Base-by-base conservation (phyloP, 1,140 invertebrate species). In the Bacillus rossius region DNA sequence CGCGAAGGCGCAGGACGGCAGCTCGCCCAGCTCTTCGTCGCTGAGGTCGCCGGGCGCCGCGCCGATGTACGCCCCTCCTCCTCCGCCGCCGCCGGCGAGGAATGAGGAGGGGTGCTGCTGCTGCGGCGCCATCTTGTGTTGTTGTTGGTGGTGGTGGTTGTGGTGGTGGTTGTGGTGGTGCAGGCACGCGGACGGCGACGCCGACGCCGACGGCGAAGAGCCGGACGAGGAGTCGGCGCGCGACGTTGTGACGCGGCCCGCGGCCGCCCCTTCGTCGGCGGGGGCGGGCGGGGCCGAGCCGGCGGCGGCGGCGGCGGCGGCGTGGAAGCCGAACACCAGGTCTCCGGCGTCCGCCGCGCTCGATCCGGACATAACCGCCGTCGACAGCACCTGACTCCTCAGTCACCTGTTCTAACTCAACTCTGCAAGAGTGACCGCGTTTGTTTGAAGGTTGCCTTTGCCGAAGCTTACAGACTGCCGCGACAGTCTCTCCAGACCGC, bases 1-100 rank as follows among this genome's bases (percentile, higher is more conserved):
- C 0, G 84, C 84, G 63, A 85, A 87, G 56, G 84, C 81, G 64
- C 85, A 87, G 43, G 84, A 84, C 2, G 84, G 84, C 57, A 86
- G 72, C 55, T 87, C 84, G 8, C 13, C 61, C 57, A 40, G 59
- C 52, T 29, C 56, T n/a, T 61, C 57, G 38, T 59, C 57, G 23
- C 60, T 57, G 26, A 55, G 52, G 10, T 61, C 60, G 13, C 25
- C 42, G 3, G 22, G 20, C 17, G 43, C 52, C 5, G 34, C 26
- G 20, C 26, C 22, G 34, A 48, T 38, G 22, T 49, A 34, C 45
- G 47, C 41, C 23, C 26, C n/a, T 42, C 40, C 3, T 42, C 45
- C 2, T 40, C 43, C 14, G 22, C 26, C n/a, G 55, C 40, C 3
- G 55, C 45, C 2, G 50, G 55, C 14, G 22, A 45, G 2, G 50